A percentile compares a stretch with the other conserved stretches of the same genome.
These are phyloP conservation scores for Parazoanthus darwini DNA, from an alignment of 92 coral and sea anemone genomes.

Conservation along the genomic window DNA sequence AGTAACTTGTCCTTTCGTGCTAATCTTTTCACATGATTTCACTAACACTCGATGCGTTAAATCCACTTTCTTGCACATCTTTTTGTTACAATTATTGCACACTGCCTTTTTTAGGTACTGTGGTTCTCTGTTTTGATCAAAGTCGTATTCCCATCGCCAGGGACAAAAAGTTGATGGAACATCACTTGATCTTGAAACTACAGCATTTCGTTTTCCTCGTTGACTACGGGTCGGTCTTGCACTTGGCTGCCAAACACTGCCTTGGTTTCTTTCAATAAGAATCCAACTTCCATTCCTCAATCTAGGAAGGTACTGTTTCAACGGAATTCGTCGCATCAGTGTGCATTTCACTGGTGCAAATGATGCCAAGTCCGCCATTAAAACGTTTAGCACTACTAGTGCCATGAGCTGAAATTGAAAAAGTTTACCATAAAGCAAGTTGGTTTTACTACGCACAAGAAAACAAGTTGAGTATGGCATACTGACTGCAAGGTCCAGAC, in stretches of 20 bases:
- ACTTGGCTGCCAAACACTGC: background rate
- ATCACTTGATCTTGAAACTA: constrained; percentile 10
- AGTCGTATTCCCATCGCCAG: constrained; percentile 44
- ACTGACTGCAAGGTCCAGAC: too few relatives aligned
- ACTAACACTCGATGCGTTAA: constrained; percentile 12
- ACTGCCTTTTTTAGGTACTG: constrained; percentile 29
- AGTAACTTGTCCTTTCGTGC: background rate
- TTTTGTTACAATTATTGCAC: constrained; percentile 12
- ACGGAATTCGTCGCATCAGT: background rate
- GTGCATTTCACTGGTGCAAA: background rate
- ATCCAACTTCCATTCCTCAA: background rate
- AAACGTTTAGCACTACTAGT: background rate
- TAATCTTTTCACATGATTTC: constrained; percentile 24
- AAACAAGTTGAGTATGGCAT: too few relatives aligned
- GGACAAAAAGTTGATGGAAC: constrained; percentile 30
- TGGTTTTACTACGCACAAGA: too few relatives aligned
- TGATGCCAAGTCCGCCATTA: background rate
- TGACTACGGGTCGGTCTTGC: background rate
- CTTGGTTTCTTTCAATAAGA: background rate
- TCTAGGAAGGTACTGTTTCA: background rate
- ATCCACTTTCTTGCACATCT: constrained; percentile 7
- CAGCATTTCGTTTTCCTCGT: background rate
- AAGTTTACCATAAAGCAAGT: background rate
- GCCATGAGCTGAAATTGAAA: background rate
- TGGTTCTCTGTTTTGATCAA: constrained; percentile 31